Base-by-base conservation (phyloP, 2,888 invertebrate genomes). In the Cremastinae sp. region DNA sequence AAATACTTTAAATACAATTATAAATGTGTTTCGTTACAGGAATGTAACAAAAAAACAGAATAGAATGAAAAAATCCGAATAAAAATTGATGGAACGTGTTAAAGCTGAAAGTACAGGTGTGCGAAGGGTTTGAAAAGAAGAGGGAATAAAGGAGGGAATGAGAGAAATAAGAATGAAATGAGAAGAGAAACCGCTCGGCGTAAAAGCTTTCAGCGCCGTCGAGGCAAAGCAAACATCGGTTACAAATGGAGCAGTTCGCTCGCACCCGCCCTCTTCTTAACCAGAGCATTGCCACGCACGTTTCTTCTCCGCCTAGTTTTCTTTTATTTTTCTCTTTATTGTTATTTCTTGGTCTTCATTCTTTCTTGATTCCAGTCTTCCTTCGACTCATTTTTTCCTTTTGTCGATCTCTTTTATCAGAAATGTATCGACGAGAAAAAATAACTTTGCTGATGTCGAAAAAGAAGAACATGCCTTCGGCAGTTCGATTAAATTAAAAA, bases 191-290 rank as follows among this genome's bases (percentile, higher is more conserved):
- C 75, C 65, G 75, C 75, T 62, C 69, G 71, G 77, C 75, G 83
- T 81, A 84, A 86, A 86, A 86, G 84, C 86, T 86, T 86, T 84
- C 84, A 84, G 66, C 81, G 78, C 75, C 72, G 79, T 71, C 77
- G 80, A 79, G 78, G 81, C 80, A 85, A 82, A 84, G 81, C 82
- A 84, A 86, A 84, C 86, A 85, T 83, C 75, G 80, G 78, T 83
- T 83, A 83, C 85, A 81, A 83, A 85, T 83, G 83, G 83, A 83
- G 78, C 78, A 41, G 28, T 71, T 71, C 47, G 39, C 43, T 35
- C 47, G 47, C 47, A 55, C 56, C 37, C 56, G 51, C 39, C 75
- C 53, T 68, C 68, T 68, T 28, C 28, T 28, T 5, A 28, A 55
- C 66, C n/a, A 37, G n/a, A n/a, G 56, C 43, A 66, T 70, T 61